Evolutionary conservation across 2,888 invertebrate genomes (phyloP).

Genomic region (Rhagophthalmus giganteus): DNA sequence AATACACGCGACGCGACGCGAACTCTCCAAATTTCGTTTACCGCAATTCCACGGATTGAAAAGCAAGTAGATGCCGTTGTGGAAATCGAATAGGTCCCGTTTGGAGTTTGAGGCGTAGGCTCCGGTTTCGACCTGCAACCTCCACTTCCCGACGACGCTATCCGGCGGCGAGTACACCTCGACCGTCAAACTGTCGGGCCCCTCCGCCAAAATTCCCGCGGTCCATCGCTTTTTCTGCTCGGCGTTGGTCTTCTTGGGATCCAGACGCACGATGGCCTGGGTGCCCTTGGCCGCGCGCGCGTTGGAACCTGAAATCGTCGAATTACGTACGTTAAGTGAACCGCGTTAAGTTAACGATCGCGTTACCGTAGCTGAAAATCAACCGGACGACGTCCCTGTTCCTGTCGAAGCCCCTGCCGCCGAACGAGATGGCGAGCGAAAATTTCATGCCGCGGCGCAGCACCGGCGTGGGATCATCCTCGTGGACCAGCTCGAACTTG

Average conservation of each 20-base stretch:
- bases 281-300: conserved; percentile 62
- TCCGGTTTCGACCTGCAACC: conserved; percentile 65
- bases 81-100: conserved; percentile 61
- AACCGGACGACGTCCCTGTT: conserved; percentile 67
- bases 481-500: conserved; percentile 69
- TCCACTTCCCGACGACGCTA: conserved; percentile 71
- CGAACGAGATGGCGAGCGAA: conserved; percentile 67
- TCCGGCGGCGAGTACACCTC: conserved; percentile 66
- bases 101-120: conserved; percentile 52
- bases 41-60: conserved; percentile 86
- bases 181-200: conserved; percentile 50
- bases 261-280: conserved; percentile 53
- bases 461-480: conserved; percentile 65
- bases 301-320: too few relatives aligned
- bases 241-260: conserved; percentile 34
- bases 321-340: too few relatives aligned
- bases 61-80: conserved; percentile 71
- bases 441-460: conserved; percentile 75
- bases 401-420: conserved; percentile 62
- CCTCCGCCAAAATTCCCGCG: conserved; percentile 44
- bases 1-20: too few relatives aligned
- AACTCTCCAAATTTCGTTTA: too few relatives aligned
- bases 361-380: conserved; percentile 69
- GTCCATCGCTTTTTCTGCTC: conserved; percentile 48
- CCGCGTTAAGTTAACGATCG: too few relatives aligned